A percentile compares a stretch with the other conserved stretches of the same genome.
These are phyloP conservation scores for Dromiciops gliroides DNA, from an alignment of 2,113 vertebrate species.

Conservation along the genomic window DNA sequence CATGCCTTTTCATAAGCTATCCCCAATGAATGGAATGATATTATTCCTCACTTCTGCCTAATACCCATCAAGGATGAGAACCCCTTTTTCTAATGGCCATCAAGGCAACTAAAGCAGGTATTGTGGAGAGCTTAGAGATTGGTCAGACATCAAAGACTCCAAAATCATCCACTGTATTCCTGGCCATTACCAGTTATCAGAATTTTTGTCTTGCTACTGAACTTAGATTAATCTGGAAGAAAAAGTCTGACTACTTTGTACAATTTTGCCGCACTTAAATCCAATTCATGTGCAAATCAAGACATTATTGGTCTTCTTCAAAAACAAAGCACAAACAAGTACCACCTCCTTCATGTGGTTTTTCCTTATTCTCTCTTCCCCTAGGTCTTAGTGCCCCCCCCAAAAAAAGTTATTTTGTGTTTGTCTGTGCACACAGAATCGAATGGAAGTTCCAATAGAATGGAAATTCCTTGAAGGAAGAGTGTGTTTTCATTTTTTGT, in stretches of 20 bases:
- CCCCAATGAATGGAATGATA: not conserved
- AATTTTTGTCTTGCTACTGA: not conserved
- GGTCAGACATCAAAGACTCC: not conserved
- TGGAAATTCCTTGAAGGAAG: not conserved
- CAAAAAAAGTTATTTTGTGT: not conserved
- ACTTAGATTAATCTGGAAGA: not conserved
- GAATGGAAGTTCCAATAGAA: not conserved
- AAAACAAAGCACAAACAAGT: not conserved
- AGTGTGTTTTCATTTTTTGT: not conserved
- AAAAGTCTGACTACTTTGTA: not conserved
- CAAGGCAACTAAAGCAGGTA: not conserved
- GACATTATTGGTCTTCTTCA: not conserved
- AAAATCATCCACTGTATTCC: not conserved
- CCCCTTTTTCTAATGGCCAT: not conserved
- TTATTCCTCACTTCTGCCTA: not conserved
- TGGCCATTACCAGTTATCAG: not conserved
- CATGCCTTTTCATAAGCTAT: not conserved
- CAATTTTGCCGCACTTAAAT: not conserved
- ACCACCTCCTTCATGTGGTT: not conserved
- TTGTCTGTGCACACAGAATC: not conserved
- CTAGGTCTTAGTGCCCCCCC: not conserved
- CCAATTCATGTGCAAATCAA: not conserved
- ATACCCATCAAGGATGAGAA: not conserved
- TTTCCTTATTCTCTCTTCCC: not conserved
- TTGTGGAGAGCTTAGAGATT: not conserved